phyloP scores from a whole-genome alignment of 2,888 invertebrate species.

The Cephus pulcher region DNA sequence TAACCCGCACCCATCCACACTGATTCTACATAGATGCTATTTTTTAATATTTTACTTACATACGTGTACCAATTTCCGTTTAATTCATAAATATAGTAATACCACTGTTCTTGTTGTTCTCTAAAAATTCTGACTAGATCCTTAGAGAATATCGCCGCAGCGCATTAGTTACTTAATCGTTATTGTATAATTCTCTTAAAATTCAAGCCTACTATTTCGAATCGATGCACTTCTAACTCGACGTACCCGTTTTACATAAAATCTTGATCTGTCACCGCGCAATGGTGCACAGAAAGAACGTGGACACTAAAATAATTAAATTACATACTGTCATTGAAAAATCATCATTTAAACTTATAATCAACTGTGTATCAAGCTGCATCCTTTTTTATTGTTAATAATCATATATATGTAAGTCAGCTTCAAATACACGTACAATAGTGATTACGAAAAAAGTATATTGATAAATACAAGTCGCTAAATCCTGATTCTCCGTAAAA shows the following conservation, averaged over 20 bases:
- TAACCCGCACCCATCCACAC: slow-evolving; percentile 38
- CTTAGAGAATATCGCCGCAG: background rate
- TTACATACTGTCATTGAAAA: background rate
- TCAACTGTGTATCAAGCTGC: background rate
- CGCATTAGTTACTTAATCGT: background rate
- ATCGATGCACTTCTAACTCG: background rate
- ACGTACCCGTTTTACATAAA: background rate
- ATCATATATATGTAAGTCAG: background rate
- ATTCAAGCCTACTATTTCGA: background rate
- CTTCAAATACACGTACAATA: background rate
- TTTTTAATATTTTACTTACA: background rate
- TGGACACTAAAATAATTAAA: background rate
- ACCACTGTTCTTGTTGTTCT: background rate
- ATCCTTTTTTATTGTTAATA: background rate
- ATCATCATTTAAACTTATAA: background rate
- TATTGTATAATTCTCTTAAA: background rate
- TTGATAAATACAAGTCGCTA: background rate
- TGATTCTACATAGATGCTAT: slow-evolving; percentile 21
- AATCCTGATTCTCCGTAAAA: background rate
- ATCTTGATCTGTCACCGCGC: background rate
- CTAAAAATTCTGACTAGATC: background rate
- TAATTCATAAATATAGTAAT: background rate
- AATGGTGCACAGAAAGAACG: background rate
- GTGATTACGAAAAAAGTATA: background rate
- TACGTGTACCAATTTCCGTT: background rate